phyloP scores from a whole-genome alignment of 2,113 vertebrate genomes.

The Dicentrarchus labrax region DNA sequence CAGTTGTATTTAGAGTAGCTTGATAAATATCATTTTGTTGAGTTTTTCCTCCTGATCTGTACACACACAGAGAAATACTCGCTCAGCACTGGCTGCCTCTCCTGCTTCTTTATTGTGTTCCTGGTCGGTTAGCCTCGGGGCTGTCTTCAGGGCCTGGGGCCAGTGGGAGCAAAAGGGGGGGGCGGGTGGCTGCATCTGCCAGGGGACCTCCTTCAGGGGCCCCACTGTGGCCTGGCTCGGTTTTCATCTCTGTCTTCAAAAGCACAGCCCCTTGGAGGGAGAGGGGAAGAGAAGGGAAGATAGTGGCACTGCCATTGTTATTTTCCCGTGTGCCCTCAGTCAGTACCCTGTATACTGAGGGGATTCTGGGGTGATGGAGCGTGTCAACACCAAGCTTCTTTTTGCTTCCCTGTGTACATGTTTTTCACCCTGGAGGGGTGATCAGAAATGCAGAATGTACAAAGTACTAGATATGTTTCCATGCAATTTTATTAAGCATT shows the following conservation, averaged over 20 bases:
- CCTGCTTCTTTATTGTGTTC: conserved; percentile 82
- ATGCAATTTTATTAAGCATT: neutral
- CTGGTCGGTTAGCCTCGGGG: conserved; percentile 91
- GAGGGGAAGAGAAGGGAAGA: neutral
- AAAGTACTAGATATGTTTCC: neutral
- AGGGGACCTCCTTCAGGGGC: conserved; percentile 83
- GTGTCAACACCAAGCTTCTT: conserved; percentile 36
- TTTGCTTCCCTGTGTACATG: conserved; percentile 21
- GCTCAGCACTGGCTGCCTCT: conserved; percentile 40
- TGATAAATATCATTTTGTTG: conserved; percentile 40
- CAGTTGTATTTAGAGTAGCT: conserved; percentile 28
- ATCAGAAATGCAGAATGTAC: neutral
- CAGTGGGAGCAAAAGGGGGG: conserved; percentile 75
- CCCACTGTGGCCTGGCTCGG: conserved; percentile 64
- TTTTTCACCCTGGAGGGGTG: neutral
- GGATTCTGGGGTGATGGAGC: conserved; percentile 16
- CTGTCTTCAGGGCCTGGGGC: conserved; percentile 90
- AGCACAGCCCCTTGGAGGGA: conserved; percentile 38
- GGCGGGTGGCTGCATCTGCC: conserved; percentile 86
- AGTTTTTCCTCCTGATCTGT: conserved; percentile 50
- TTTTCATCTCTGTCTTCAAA: conserved; percentile 81
- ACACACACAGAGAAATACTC: conserved; percentile 21
- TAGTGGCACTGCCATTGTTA: conserved; percentile 44
- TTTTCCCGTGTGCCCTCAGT: conserved; percentile 43
- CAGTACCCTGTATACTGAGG: neutral